phyloP scores from a whole-genome alignment of 2,888 invertebrate species.

The Mesorhabditis sp. region DNA sequence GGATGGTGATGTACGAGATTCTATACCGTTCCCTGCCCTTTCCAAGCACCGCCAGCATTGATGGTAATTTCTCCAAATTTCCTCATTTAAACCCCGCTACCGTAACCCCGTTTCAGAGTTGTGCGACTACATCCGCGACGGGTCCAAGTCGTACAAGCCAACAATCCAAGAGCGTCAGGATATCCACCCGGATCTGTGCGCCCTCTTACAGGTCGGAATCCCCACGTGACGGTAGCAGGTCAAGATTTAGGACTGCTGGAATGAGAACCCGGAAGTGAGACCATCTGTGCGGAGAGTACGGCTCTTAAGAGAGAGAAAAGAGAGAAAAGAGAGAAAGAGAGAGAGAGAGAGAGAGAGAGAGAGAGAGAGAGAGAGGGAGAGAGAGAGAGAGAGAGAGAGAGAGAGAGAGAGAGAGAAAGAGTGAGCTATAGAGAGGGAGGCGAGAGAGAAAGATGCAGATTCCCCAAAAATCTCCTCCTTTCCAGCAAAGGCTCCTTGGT shows the following conservation, averaged over 20 bases:
- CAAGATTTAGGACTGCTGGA: conserved; percentile 41
- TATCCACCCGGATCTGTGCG: conserved; percentile 49
- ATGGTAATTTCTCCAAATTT: conserved; percentile 16
- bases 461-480: not conserved
- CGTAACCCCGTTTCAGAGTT: conserved; percentile 31
- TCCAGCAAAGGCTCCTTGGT: conserved; percentile 41
- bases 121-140: conserved; percentile 44
- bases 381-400: no score
- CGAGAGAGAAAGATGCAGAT: no score
- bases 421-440: no score
- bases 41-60: conserved; percentile 31
- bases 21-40: conserved; percentile 41
- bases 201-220: conserved; percentile 24
- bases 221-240: conserved; percentile 8
- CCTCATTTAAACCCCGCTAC: no score
- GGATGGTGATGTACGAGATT: conserved; percentile 54
- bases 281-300: conserved; percentile 55
- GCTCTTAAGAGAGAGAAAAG: not conserved
- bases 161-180: conserved; percentile 43
- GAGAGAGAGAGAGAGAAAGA: no score
- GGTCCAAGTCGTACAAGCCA: conserved; percentile 42
- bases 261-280: conserved; percentile 50
- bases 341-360: not conserved
- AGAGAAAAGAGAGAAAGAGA: not conserved
- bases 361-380: no score